Evolutionary conservation across 2,797 vertebrate species (phyloP).

Genomic region (Anguilla marmorata): DNA sequence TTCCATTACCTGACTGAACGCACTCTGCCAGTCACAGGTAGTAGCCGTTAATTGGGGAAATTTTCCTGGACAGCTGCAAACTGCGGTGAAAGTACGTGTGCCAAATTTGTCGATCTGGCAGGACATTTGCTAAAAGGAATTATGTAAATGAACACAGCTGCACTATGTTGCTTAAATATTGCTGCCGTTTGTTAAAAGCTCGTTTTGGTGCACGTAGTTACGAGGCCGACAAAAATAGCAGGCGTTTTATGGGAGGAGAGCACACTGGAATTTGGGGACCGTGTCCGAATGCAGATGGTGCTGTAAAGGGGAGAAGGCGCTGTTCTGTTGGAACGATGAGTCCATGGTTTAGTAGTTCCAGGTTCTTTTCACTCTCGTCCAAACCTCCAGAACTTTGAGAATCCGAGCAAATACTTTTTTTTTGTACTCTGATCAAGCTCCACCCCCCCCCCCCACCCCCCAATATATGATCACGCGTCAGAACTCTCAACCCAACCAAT

Average conservation of each 20-base stretch:
- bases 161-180: neutral
- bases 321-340: neutral
- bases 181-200: neutral
- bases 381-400: neutral
- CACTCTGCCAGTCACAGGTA: neutral
- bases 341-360: neutral
- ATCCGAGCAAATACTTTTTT: neutral
- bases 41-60: neutral
- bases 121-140: neutral
- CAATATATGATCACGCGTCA: neutral
- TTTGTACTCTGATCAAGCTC: too few species aligned
- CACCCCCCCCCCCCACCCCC: neutral
- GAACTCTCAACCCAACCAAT: neutral
- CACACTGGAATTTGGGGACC: neutral
- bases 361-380: neutral
- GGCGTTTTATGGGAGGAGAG: neutral
- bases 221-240: neutral
- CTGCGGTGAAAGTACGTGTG: neutral
- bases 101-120: neutral
- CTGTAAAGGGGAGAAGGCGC: neutral
- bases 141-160: neutral
- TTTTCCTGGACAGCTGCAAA: neutral
- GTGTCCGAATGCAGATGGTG: neutral
- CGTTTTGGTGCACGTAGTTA: neutral
- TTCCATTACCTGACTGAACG: neutral